phyloP scores from a whole-genome alignment of 64 coral and sea anemone species.

The Montipora sp. region DNA sequence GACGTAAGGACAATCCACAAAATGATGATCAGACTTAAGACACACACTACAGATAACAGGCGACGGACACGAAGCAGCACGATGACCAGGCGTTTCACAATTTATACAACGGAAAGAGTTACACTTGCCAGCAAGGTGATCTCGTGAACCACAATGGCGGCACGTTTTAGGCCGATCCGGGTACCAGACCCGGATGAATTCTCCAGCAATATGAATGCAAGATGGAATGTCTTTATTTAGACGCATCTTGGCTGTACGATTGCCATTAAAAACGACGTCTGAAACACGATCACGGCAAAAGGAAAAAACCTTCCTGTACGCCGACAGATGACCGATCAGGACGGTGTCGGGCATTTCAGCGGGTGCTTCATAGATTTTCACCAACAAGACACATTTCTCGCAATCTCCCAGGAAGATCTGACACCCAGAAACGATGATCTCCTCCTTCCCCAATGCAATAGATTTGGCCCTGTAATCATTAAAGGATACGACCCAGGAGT shows the following conservation, averaged over 20 bases:
- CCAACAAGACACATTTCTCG: no score
- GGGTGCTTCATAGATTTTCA: no score
- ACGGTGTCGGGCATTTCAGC: background rate
- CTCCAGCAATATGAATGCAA: background rate
- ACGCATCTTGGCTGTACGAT: background rate
- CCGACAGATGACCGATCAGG: background rate
- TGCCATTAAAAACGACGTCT: background rate
- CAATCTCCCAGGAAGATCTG: no score
- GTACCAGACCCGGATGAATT: background rate
- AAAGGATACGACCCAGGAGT: no score
- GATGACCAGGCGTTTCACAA: background rate
- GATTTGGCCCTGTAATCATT: no score
- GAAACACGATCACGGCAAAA: background rate
- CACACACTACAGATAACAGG: background rate
- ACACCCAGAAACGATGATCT: no score
- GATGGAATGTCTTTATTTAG: background rate
- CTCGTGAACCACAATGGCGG: background rate
- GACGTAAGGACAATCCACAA: background rate
- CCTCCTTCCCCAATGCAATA: no score
- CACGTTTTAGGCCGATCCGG: background rate
- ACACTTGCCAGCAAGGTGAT: background rate
- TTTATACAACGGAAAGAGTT: background rate
- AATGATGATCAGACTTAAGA: background rate
- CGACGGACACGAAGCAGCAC: background rate
- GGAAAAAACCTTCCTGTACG: background rate